Conservation (phyloP, 2,888 invertebrate genomes). For the Lithodes maja region DNA sequence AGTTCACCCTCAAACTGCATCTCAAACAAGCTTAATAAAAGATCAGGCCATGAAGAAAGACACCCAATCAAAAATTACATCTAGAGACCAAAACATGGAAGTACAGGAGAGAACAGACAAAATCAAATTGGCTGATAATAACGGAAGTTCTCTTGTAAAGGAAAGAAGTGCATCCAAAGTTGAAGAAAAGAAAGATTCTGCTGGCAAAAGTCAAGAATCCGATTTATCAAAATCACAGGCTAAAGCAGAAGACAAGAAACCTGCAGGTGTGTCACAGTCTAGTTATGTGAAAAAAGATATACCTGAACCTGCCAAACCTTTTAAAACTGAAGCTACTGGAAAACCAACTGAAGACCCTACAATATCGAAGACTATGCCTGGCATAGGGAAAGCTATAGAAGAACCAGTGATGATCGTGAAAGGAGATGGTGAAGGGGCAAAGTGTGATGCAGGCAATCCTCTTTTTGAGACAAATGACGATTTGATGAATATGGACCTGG, state of each 20-base stretch:
- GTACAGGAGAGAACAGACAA: background rate
- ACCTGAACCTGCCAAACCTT: background rate
- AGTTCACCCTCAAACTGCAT: background rate
- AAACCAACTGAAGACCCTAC: slow-evolving; percentile 1
- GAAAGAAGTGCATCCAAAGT: background rate
- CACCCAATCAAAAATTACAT: too few relatives aligned
- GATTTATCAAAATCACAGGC: too few relatives aligned
- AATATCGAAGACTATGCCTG: slow-evolving; percentile 1
- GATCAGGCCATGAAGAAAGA: too few relatives aligned
- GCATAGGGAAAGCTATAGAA: slow-evolving; percentile 77
- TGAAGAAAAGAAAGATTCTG: slow-evolving; percentile 8
- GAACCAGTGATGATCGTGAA: slow-evolving; percentile 83
- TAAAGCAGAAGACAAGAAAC: background rate
- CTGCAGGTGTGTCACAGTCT: background rate
- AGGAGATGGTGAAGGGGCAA: slow-evolving; percentile 84
- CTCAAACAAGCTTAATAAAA: too few relatives aligned
- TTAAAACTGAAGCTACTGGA: background rate
- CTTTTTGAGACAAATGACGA: slow-evolving; percentile 71
- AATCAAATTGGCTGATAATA: background rate
- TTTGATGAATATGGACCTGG: slow-evolving; percentile 69
- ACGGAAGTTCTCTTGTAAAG: background rate
- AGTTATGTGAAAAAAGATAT: background rate
- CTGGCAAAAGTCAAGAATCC: background rate
- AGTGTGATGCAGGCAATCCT: slow-evolving; percentile 85
- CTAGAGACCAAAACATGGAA: too few relatives aligned